phyloP scores from a whole-genome alignment of 1,140 invertebrate genomes.

The Cydia fagiglandana region DNA sequence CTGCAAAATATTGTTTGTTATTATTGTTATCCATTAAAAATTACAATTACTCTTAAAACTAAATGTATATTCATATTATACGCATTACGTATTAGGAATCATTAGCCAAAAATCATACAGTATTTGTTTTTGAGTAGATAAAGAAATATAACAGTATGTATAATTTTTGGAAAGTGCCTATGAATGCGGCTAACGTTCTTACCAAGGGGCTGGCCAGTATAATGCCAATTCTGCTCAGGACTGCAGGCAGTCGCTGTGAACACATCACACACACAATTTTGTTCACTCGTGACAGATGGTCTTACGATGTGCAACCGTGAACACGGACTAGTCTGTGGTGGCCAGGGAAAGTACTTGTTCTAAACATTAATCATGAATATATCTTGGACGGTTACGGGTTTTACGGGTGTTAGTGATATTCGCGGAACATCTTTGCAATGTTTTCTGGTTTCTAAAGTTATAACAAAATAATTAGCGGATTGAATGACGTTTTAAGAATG shows the following conservation, averaged over 20 bases:
- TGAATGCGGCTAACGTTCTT: slow-evolving; percentile 83
- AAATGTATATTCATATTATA: not conserved
- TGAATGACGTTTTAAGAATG: slow-evolving; percentile 28
- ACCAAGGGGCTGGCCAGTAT: slow-evolving; percentile 95
- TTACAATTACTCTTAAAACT: not conserved
- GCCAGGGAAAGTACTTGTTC: slow-evolving; percentile 45
- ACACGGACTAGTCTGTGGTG: slow-evolving; percentile 74
- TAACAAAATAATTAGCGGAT: not conserved
- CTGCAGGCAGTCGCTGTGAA: slow-evolving; percentile 94
- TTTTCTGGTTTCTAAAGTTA: slow-evolving; percentile 54
- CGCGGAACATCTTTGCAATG: slow-evolving; percentile 67
- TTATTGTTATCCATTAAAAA: not conserved
- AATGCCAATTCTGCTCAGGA: slow-evolving; percentile 95
- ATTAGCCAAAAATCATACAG: not conserved
- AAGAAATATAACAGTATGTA: slow-evolving; percentile 65
- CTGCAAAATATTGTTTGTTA: not conserved
- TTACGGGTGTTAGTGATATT: slow-evolving; percentile 27
- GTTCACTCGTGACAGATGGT: slow-evolving; percentile 76
- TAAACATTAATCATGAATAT: not conserved
- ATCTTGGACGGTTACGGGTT: slow-evolving; percentile 2
- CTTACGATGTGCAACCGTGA: slow-evolving; percentile 70
- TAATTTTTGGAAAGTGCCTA: slow-evolving; percentile 68
- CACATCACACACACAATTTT: slow-evolving; percentile 79
- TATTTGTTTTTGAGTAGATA: slow-evolving; percentile 34
- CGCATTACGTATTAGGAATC: not conserved